Base-by-base conservation (phyloP, 2,888 invertebrate species). In the Conchocele bisecta region DNA sequence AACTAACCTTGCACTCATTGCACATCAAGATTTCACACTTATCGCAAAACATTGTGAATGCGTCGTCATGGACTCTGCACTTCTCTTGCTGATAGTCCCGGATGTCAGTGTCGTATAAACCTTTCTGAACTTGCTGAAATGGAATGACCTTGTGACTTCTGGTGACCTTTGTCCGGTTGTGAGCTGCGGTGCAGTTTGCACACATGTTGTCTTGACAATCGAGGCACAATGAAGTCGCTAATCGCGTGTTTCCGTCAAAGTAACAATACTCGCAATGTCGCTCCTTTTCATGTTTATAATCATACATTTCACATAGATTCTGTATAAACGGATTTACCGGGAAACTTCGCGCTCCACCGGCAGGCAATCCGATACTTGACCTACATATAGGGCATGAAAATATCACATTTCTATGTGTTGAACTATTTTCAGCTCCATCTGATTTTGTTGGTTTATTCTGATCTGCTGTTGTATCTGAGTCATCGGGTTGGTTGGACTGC, bases 131-230 rank as follows among this genome's bases (percentile, higher is more conserved):
- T 59, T 88, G 84, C 28, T 63, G 48, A 53, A 84, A 85, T 3
- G 86, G 81, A 22, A 83, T 83, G 26, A 89, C 80, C 57, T 80
- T 73, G 73, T 89, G 89, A 48, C 61, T 56, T 29, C 89, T 74
- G 3, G 89, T 89, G 42, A 89, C 72, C 61, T 88, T 86, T 26
- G 89, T 89, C 17, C 83, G 78, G 1, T 78, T 74, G 71, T 89
- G 89, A 0, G 88, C 88, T 24, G 74, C 79, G 0, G 81, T 67
- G 59, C 89, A 89, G 15, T 61, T 61, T 20, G 79, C 75, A 72
- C 89, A 89, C 78, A 89, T 76, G 59, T 87, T 82, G 66, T 89
- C 89, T 22, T 76, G 78, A 51, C 89, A 89, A 22, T 88, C 86
- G 11, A 89, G 72, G 59, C 89, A 89, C 11, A 86, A 59, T 15